Percentiles rank a stretch among this genome's conserved stretches.
Evolutionary conservation across 2,797 vertebrate genomes (phyloP).

Genomic region (Paratrypauchen microcephalus): DNA sequence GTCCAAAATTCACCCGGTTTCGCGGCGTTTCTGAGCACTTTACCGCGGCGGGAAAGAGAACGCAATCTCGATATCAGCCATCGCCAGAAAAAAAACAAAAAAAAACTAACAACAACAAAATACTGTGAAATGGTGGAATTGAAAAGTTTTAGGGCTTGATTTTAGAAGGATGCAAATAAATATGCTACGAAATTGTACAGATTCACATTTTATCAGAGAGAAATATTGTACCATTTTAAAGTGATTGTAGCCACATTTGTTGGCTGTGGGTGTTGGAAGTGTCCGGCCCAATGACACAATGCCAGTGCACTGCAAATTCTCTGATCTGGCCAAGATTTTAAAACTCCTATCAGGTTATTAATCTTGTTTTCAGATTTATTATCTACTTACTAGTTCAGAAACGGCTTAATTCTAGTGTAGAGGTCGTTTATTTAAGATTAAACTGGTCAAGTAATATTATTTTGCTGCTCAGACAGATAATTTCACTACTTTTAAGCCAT

Average conservation of each 20-base stretch:
- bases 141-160: conserved; percentile 7
- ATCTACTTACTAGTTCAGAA: too few species aligned
- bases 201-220: not conserved
- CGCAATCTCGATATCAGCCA: conserved; percentile 61
- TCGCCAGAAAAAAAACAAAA: conserved; percentile 11
- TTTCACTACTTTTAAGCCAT: too few species aligned
- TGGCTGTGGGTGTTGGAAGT: not conserved
- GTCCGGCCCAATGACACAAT: not conserved
- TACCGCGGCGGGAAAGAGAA: conserved; percentile 65
- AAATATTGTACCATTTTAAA: too few species aligned
- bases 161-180: conserved; percentile 37
- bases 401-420: too few species aligned
- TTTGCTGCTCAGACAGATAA: too few species aligned
- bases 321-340: too few species aligned
- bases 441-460: too few species aligned
- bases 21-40: conserved; percentile 78
- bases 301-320: too few species aligned
- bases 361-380: too few species aligned
- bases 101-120: not conserved
- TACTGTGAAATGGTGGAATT: not conserved
- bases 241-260: not conserved
- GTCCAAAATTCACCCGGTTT: conserved; percentile 3
- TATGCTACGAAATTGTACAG: conserved; percentile 17
- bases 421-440: too few species aligned
- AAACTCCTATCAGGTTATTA: too few species aligned